Percentiles rank a stretch among this genome's conserved stretches.
These are phyloP conservation scores for Ephialtes manifestator DNA, from an alignment of 2,888 invertebrate genomes.

Conservation along the genomic window DNA sequence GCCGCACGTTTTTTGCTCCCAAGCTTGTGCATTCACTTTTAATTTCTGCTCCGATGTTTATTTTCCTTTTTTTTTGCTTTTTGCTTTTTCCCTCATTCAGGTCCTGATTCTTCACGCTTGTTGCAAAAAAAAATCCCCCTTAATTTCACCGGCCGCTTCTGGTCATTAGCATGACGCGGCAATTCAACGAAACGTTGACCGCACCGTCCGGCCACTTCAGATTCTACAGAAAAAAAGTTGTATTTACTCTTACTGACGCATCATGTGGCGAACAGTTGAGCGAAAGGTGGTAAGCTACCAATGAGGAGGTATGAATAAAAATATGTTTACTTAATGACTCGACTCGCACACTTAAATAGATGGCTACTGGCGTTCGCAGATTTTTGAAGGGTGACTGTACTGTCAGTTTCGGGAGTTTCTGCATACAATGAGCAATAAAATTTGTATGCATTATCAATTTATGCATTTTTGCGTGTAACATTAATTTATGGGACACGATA, in stretches of 20 bases:
- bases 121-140: background rate
- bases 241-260: slow-evolving; percentile 19
- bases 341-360: background rate
- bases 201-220: slow-evolving; percentile 13
- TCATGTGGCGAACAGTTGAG: background rate
- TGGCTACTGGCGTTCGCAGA: background rate
- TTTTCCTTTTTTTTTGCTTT: background rate
- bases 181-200: slow-evolving; percentile 31
- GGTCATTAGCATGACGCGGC: background rate
- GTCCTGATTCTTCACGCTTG: background rate
- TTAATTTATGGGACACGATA: background rate
- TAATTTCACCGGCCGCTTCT: background rate
- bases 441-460: background rate
- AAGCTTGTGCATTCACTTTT: slow-evolving; percentile 10
- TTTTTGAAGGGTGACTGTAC: slow-evolving; percentile 6
- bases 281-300: background rate
- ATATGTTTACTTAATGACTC: slow-evolving; percentile 34
- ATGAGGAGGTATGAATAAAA: background rate
- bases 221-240: background rate
- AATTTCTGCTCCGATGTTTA: background rate
- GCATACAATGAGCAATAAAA: background rate
- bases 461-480: background rate
- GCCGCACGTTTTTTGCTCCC: slow-evolving; percentile 10
- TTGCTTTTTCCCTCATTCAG: background rate
- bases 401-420: background rate